Evolutionary conservation across 2,797 vertebrate genomes (phyloP).

Genomic region (Halcyon smyrnensis): DNA sequence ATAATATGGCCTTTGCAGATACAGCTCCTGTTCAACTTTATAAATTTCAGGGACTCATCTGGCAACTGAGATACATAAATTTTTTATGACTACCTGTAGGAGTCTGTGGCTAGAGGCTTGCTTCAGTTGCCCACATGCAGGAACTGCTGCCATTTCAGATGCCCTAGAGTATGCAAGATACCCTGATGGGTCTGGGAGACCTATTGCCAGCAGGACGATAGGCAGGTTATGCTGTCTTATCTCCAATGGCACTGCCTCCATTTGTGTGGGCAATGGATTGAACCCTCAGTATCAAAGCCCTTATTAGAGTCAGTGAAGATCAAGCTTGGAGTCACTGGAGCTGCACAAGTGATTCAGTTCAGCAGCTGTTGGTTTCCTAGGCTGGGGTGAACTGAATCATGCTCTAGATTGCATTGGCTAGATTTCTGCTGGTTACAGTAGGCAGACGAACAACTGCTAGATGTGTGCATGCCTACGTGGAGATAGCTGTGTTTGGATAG

Average conservation of each 20-base stretch:
- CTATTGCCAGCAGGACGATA: neutral
- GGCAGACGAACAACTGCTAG: neutral
- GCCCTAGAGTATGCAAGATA: neutral
- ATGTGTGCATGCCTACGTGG: accelerated
- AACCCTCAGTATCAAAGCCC: neutral
- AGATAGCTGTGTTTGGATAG: neutral
- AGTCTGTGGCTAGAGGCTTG: neutral
- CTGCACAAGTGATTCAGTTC: neutral
- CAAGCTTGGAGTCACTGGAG: neutral
- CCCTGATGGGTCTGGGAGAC: neutral
- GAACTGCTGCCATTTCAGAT: neutral
- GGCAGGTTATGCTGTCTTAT: neutral
- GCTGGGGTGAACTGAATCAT: neutral
- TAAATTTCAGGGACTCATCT: neutral
- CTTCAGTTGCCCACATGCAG: neutral
- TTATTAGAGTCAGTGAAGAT: neutral
- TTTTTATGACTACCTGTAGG: neutral
- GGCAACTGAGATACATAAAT: neutral
- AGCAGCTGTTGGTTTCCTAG: neutral
- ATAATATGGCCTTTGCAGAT: neutral
- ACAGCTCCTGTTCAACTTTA: neutral
- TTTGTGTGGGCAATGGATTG: neutral
- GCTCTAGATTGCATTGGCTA: neutral
- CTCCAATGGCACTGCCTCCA: neutral
- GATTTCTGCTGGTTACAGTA: neutral